Conservation (phyloP, 2,888 invertebrate genomes). For the Athalia cordata region DNA sequence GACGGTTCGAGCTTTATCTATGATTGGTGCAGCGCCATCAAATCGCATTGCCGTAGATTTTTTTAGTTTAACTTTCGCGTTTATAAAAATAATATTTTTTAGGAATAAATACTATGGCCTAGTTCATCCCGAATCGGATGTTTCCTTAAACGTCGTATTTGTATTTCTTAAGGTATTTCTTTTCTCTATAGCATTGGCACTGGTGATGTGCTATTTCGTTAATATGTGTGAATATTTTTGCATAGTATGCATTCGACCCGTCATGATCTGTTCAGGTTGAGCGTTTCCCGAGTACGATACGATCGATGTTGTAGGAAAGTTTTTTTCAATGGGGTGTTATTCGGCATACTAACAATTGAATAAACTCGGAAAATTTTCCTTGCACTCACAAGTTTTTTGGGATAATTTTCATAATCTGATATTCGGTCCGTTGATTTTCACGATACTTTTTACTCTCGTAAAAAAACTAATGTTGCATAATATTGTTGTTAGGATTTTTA, state of each 20-base stretch:
- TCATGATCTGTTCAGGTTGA: neutral
- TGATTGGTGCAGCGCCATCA: neutral
- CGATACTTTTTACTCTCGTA: neutral
- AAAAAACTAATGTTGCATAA: neutral
- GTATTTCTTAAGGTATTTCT: conserved; percentile 3
- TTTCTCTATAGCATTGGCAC: neutral
- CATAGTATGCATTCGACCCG: neutral
- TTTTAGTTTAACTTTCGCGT: neutral
- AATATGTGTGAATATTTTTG: neutral
- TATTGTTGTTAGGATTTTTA: neutral
- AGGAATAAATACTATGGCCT: conserved; percentile 11
- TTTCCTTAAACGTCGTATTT: conserved; percentile 16
- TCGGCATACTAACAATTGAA: conserved; percentile 6
- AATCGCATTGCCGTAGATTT: neutral
- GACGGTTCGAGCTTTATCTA: neutral
- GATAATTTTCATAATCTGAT: conserved; percentile 8
- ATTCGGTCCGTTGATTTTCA: neutral
- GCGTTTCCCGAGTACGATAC: conserved; percentile 13
- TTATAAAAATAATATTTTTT: neutral
- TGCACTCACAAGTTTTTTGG: conserved; percentile 5
- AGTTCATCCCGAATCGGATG: conserved; percentile 18
- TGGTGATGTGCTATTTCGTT: neutral
- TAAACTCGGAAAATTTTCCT: neutral
- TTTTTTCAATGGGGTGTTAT: conserved; percentile 11
- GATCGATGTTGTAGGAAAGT: neutral